Conservation (phyloP, 2,797 vertebrate species). For the Ctenochaetus hawaiiensis region DNA sequence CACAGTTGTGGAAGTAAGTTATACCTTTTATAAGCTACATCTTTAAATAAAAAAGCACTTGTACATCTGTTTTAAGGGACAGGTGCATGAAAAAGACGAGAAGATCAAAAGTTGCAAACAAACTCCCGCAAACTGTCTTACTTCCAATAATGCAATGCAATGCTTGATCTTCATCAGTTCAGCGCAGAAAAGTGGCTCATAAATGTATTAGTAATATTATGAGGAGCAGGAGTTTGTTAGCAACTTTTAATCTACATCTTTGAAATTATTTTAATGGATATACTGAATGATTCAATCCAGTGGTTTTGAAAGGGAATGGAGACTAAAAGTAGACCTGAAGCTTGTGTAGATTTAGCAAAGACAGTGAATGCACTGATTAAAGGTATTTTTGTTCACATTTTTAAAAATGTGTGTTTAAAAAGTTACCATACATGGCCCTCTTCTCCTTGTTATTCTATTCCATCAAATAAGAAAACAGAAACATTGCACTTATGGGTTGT, state of each 20-base stretch:
- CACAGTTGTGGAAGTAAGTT: conserved; percentile 23
- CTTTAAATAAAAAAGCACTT: too few relatives aligned
- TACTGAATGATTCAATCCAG: conserved; percentile 16
- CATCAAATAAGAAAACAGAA: conserved; percentile 42
- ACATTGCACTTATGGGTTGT: conserved; percentile 26
- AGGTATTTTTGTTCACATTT: conserved; percentile 5
- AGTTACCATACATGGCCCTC: not conserved
- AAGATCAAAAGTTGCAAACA: too few relatives aligned
- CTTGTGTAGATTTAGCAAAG: conserved; percentile 14
- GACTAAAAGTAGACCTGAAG: conserved; percentile 1
- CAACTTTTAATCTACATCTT: conserved; percentile 15
- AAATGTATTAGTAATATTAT: too few relatives aligned
- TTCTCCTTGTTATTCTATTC: conserved; percentile 31
- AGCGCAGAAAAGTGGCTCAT: too few relatives aligned
- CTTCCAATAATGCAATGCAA: too few relatives aligned
- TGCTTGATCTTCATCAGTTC: too few relatives aligned
- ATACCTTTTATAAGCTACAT: conserved; percentile 28
- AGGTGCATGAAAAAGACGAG: too few relatives aligned
- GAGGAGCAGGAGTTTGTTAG: too few relatives aligned
- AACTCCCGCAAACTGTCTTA: too few relatives aligned
- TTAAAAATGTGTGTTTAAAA: not conserved
- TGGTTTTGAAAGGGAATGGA: conserved; percentile 32
- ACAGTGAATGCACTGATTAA: conserved; percentile 20
- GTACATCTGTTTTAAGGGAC: too few relatives aligned
- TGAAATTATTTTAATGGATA: conserved; percentile 21